Evolutionary conservation across 2,797 vertebrate genomes (phyloP), one percentile per base, ranked within the genome.

Genomic region (Danio albolineatus): DNA sequence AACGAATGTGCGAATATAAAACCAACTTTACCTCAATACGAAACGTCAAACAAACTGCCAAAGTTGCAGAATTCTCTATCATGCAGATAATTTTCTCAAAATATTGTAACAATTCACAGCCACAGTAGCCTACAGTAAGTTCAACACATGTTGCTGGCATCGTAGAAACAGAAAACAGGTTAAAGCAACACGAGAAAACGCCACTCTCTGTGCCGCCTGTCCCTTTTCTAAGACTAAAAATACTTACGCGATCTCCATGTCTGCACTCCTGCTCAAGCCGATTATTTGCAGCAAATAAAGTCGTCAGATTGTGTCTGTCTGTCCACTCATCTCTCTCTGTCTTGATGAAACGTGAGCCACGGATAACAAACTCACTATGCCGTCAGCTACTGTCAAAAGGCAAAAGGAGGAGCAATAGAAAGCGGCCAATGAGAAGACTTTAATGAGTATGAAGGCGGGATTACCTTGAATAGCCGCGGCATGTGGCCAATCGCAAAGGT

Each of bases 161-260:
- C 10, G 16, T 21, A 75, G 28, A 57, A 13, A 28, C 10, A 75
- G 28, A 57, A 14, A 28, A 13, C 41, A 21, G 4, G 36, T 64
- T 16, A 62, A 43, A 71, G 5, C 10, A 17, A 21, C 28, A 43
- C 38, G 60, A 16, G 17, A 14, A 44, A 9, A 48, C 10, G 17
- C 4, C 6, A 21, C 49, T 36, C 28, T 59, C 12, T 54, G 48
- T 10, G 36, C 65, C 10, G 38, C 43, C 17, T 17, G 41, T 10
- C 74, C 10, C 8, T 14, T 49, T 43, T 10, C 36, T 61, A 69
- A 17, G 38, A 56, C 60, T 64, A 43, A 62, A 75, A 79, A 70
- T 65, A 78, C 81, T 82, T 69, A 82, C 81, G 19, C 17, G 61
- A 54, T 39, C 76, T 79, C 81, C 81, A 82, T 82, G 43, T 19